These are phyloP conservation scores for Sminthurides aquaticus DNA, from an alignment of 2,888 invertebrate genomes.

Conservation along the genomic window DNA sequence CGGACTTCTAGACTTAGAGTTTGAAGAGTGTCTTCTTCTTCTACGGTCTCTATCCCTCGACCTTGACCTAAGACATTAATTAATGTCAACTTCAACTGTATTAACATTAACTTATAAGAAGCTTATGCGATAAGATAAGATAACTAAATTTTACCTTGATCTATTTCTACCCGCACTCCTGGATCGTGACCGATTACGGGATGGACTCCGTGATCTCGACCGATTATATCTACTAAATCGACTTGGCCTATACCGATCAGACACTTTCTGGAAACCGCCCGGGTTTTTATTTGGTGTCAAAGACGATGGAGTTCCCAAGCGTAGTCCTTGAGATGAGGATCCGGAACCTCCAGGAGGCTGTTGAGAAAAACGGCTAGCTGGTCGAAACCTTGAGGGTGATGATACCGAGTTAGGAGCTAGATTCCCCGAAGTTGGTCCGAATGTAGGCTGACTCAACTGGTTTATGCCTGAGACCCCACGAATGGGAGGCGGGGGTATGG, in stretches of 20 bases:
- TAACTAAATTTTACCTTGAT: slow-evolving; percentile 13
- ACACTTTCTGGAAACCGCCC: slow-evolving; percentile 4
- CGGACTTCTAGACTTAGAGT: slow-evolving; percentile 22
- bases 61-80: not conserved
- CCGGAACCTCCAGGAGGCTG: not conserved
- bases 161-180: slow-evolving; percentile 16
- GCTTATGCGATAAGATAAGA: not conserved
- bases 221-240: not conserved
- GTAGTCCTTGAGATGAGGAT: no score
- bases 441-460: slow-evolving; percentile 8
- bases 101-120: not conserved
- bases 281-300: not conserved
- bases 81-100: not conserved
- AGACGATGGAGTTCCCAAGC: not conserved
- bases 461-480: no score
- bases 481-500: slow-evolving; percentile 16
- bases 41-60: slow-evolving; percentile 5
- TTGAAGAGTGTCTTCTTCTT: slow-evolving; percentile 22
- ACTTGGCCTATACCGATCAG: not conserved
- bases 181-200: slow-evolving; percentile 14
- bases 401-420: not conserved
- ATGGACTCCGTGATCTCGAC: not conserved
- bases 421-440: not conserved
- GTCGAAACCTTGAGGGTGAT: not conserved
- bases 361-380: not conserved